Evolutionary conservation across 1,140 invertebrate species (phyloP), one percentile per base, ranked within the genome.

Genomic region (Phocides pigmalion): DNA sequence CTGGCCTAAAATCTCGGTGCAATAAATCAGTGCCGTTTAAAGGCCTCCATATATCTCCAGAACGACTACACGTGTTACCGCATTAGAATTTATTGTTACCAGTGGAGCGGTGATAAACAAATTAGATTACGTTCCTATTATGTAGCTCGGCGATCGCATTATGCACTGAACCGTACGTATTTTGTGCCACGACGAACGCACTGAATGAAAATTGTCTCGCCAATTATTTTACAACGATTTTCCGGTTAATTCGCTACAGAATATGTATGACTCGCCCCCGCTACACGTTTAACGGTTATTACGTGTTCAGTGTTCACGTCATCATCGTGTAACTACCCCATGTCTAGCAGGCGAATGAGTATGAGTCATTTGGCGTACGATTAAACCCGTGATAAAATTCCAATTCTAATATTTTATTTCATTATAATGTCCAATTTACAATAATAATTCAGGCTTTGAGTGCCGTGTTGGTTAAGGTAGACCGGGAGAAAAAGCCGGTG

Each of bases 171-270:
- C 11, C 14, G 8, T 0, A 8, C 2, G 9, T 4, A 47, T 22
- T 47, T 2, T 9, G 17, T 1, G 12, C n/a, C 44, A 47, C 20
- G 11, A 14, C 37, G 3, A 46, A 51, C 28, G 32, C 8, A 17
- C 25, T 35, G 16, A 51, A 35, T 51, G 28, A 25, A 51, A 4
- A 37, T 51, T 37, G 15, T 17, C 11, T 17, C 28, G 28, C 9
- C 32, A 19, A 51, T 35, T 37, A 51, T 51, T 51, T 35, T 51
- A 37, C 28, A 51, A 51, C 25, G 25, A 51, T 51, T 51, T 51
- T 19, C 15, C 49, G 28, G 28, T 35, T 51, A 51, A 51, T 32
- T 51, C 16, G 49, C 28, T 25, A 14, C 16, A 25, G n/a, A 3
- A 32, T 2, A 32, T 11, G 28, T 1, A 0, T 32, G 8, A 5